Percentiles rank a stretch among this genome's conserved stretches.
Conservation (phyloP, 2,113 vertebrate species). For the Leucoraja erinaceus region DNA sequence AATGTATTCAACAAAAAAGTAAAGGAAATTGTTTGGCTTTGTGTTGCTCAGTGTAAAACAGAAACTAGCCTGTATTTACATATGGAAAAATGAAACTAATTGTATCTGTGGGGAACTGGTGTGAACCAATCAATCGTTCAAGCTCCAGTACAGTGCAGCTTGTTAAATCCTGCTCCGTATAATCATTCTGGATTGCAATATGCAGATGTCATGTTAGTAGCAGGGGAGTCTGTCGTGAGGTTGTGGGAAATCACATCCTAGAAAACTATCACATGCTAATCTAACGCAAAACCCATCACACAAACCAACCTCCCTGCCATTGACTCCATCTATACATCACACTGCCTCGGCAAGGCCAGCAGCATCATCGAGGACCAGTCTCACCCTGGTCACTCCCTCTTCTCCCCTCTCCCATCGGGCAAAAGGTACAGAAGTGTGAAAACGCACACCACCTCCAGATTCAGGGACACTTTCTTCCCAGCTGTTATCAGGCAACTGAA, state of each 20-base stretch:
- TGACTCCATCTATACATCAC: too few species aligned
- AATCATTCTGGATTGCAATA: constrained; percentile 37
- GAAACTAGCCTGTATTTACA: background rate
- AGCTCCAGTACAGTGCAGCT: constrained; percentile 16
- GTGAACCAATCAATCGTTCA: constrained; percentile 31
- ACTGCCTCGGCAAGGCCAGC: too few species aligned
- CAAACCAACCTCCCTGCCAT: too few species aligned
- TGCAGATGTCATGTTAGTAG: constrained; percentile 6
- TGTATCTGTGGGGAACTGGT: constrained; percentile 36
- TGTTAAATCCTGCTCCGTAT: constrained; percentile 34
- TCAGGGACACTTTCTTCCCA: too few species aligned
- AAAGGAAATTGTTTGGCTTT: too few species aligned
- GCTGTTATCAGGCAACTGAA: too few species aligned
- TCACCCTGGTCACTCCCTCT: too few species aligned
- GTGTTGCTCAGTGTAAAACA: background rate
- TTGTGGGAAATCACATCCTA: background rate
- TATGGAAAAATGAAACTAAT: constrained; percentile 36
- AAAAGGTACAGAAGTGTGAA: too few species aligned
- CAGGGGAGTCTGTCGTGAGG: background rate
- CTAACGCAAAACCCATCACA: too few species aligned
- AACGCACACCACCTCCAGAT: too few species aligned
- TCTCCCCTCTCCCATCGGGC: too few species aligned
- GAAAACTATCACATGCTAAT: background rate
- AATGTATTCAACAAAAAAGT: background rate
- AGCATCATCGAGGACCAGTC: too few species aligned